Conservation (phyloP, 1,140 invertebrate species). For the Trichogramma pretiosum region DNA sequence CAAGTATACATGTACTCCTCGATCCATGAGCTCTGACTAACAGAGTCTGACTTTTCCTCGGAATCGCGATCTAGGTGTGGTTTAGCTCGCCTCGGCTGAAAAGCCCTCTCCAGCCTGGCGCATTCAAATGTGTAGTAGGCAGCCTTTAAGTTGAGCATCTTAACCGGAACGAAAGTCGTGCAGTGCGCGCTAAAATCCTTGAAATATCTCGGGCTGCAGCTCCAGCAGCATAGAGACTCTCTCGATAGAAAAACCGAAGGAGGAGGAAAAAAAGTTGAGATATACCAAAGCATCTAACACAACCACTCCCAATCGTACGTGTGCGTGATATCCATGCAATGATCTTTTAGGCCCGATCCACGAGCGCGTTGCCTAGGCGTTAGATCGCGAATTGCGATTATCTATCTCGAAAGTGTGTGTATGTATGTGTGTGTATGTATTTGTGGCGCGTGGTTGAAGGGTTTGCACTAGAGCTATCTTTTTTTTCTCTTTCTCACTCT, state of each 20-base stretch:
- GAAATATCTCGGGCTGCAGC: constrained; percentile 19
- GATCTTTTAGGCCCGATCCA: constrained; percentile 1
- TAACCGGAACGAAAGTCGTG: constrained; percentile 17
- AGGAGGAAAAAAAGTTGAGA: constrained; percentile 8
- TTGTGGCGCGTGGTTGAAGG: too few species aligned
- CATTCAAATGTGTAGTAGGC: too few species aligned
- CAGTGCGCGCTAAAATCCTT: constrained; percentile 11
- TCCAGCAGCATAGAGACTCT: constrained; percentile 2
- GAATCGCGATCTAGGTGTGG: too few species aligned
- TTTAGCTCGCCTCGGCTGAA: too few species aligned
- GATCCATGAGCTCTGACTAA: too few species aligned
- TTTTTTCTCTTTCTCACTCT: neutral
- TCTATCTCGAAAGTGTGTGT: too few species aligned
- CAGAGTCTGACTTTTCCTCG: too few species aligned
- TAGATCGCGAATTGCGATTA: constrained; percentile 11
- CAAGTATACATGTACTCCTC: too few species aligned
- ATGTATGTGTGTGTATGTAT: too few species aligned
- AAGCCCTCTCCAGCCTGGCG: too few species aligned
- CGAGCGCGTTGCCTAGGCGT: constrained; percentile 7
- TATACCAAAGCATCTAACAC: constrained; percentile 1
- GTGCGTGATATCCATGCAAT: constrained; percentile 12
- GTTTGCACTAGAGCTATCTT: neutral
- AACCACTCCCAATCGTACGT: constrained; percentile 9
- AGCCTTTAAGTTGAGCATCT: too few species aligned
- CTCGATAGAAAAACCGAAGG: neutral